Evolutionary conservation across 2,113 vertebrate species (phyloP), one percentile per base, ranked within the genome.

Genomic region (Rhynchopsitta pachyrhyncha): DNA sequence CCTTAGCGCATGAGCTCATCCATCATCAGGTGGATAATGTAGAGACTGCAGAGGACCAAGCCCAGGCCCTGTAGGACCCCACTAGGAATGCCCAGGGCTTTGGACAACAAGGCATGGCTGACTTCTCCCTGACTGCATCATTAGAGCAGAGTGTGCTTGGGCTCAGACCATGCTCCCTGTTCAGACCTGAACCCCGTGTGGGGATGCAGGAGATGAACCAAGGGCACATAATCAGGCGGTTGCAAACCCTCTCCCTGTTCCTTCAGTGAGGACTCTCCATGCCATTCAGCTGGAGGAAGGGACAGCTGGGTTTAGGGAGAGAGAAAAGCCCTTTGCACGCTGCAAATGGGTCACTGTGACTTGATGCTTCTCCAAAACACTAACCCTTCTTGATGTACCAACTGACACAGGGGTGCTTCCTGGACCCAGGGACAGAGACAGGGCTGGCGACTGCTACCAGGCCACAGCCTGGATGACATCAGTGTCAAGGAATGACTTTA

Each of bases 1-100:
- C 7, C 39, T 74, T 1, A 44, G 22, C 18, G 23, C 1, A 1
- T 28, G 17, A 0, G 2, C 33, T 64, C 3, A 1, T 67, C 81
- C 3, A 2, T 33, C 19, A 10, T 18, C 53, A 19, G 46, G 14
- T 3, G 2, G 19, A 33, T 84, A 37, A 27, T 3, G 39, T 1
- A 53, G 35, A 62, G 55, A 33, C 46, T 47, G 33, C 39, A 60
- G 42, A 76, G 39, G 35, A 60, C 33, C 41, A 53, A 78, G n/a
- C 19, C n/a, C 71, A 53, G 46, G 24, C 42, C 27, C 47, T 52
- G 68, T 1, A 2, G 39, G 7, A 70, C 23, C 19, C n/a, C 28
- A 6, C 31, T 28, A 14, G 60, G 22, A 29, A 29, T 23, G 17
- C 29, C 50, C 52, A 88, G 49, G 20, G 19, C 41, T 55, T 57